A percentile compares a stretch with the other conserved stretches of the same genome.
Evolutionary conservation across 1,140 invertebrate genomes (phyloP).

Genomic region (Gryon sp.): DNA sequence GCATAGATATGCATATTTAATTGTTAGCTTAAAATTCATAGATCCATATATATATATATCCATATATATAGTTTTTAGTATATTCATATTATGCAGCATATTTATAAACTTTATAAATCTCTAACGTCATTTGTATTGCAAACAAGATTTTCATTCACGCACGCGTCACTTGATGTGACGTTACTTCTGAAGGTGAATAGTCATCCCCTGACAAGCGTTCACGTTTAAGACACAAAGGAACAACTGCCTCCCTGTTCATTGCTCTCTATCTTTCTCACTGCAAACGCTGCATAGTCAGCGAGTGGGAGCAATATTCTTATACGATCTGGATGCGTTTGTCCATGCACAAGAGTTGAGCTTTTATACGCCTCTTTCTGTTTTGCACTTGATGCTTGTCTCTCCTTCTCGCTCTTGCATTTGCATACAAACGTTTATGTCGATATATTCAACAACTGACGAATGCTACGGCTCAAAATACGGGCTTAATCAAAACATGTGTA

Average conservation of each 20-base stretch:
- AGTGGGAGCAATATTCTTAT: slow-evolving; percentile 60
- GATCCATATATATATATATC: too few relatives aligned
- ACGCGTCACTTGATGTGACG: slow-evolving; percentile 43
- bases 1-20: too few relatives aligned
- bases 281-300: slow-evolving; percentile 28
- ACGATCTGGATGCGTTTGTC: slow-evolving; percentile 53
- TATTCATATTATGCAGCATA: too few relatives aligned
- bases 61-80: too few relatives aligned
- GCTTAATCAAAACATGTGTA: slow-evolving; percentile 55
- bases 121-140: too few relatives aligned
- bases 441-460: slow-evolving; percentile 33
- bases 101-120: too few relatives aligned
- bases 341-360: slow-evolving; percentile 37
- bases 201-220: slow-evolving; percentile 50
- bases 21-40: too few relatives aligned
- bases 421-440: slow-evolving; percentile 56
- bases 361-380: slow-evolving; percentile 18
- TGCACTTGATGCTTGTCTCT: neutral
- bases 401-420: slow-evolving; percentile 45
- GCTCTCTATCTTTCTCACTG: slow-evolving; percentile 30
- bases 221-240: slow-evolving; percentile 56
- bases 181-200: slow-evolving; percentile 49
- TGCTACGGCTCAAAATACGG: slow-evolving; percentile 29
- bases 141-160: slow-evolving; percentile 45
- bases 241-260: slow-evolving; percentile 20